Base-by-base conservation (phyloP, 2,113 vertebrate genomes). In the Ondatra zibethicus region DNA sequence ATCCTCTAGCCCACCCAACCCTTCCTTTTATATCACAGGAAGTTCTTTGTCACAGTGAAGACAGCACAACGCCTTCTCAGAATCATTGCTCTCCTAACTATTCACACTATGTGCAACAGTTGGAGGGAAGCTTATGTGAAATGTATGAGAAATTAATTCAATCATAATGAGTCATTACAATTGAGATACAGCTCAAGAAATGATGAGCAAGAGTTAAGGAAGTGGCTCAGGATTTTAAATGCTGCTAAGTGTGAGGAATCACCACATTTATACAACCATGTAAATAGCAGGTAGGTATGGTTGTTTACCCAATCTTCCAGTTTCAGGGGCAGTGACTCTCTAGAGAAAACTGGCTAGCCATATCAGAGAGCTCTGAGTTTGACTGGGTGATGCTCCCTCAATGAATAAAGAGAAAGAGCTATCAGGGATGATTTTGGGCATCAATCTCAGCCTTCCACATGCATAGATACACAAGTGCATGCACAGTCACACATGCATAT, bases 61-160 rank as follows among this genome's bases (percentile, higher is more conserved):
- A 45, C 27, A 61, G 8, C 36, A 52, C 0, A 29, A 29, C 4
- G 13, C 21, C 72, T 88, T 33, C 85, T 70, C 45, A 39, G 36
- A 93, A 82, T 89, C 39, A 82, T 55, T 77, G n/a, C 13, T 87
- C 42, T 75, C 77, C 11, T 86, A 90, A 89, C 73, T 85, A 47
- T 36, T 33, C 45, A 66, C 5, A 77, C 63, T 85, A 47, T 21
- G 33, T 65, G 25, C 25, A 47, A 16, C 12, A 52, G 14, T 47
- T 39, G 47, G 29, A 84, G 10, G 82, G 31, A 93, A 75, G 2
- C 45, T 73, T 94, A 88, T 61, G 14, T 31, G 82, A 93, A 94
- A 78, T n/a, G 14, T 25, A 5, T 7, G 23, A 50, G 66, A 50
- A 82, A 84, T 66, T 75, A 76, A 93, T 55, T 93, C 36, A 91